A percentile compares a stretch with the other conserved stretches of the same genome.
phyloP scores from a whole-genome alignment of 2,113 vertebrate species.

The Dicrurus megarhynchus region DNA sequence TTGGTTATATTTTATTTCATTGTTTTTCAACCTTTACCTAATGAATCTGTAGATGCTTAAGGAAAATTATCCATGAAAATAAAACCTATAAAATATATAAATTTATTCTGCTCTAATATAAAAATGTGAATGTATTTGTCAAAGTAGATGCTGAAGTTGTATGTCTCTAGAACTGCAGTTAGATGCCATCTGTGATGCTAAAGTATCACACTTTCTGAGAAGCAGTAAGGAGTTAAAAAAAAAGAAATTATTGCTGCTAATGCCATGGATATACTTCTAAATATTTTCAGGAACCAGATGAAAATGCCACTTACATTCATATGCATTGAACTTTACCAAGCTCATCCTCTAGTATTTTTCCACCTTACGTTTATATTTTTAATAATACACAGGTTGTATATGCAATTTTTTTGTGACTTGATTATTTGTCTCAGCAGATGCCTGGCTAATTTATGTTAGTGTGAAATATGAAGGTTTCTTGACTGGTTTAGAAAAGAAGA shows the following conservation, averaged over 20 bases:
- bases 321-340: neutral
- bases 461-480: neutral
- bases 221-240: neutral
- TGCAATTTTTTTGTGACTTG: neutral
- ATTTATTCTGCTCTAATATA: neutral
- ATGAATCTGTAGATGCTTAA: neutral
- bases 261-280: neutral
- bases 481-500: neutral
- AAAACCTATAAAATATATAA: neutral
- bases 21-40: neutral
- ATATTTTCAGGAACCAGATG: neutral
- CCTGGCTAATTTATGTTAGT: neutral
- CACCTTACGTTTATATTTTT: neutral
- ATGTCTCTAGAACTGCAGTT: neutral
- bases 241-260: neutral
- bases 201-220: neutral
- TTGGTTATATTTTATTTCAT: neutral
- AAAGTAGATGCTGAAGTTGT: neutral
- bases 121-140: neutral
- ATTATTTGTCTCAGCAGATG: neutral
- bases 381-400: neutral
- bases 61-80: neutral
- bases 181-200: neutral
- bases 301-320: neutral
- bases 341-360: neutral